Evolutionary conservation across 1,140 invertebrate genomes (phyloP).

Genomic region (Berghia stephanieae): DNA sequence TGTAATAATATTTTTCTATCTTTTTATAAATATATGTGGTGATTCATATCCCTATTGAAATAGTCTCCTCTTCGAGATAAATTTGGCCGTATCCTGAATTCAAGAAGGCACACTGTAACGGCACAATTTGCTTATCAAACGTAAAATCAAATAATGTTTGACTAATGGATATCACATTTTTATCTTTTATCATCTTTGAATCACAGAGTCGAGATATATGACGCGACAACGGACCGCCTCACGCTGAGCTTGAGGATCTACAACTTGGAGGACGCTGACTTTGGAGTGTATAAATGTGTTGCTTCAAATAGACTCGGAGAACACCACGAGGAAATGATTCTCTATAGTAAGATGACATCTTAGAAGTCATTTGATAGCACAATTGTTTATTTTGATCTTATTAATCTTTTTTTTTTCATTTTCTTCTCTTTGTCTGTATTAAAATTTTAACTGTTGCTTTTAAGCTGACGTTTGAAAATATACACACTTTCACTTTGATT

Average conservation of each 20-base stretch:
- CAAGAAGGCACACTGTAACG: background rate
- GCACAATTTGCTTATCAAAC: background rate
- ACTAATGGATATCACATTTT: background rate
- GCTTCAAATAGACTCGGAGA: conserved; percentile 87
- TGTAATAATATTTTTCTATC: no score
- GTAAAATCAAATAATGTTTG: background rate
- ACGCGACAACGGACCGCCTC: conserved; percentile 74
- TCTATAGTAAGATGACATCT: conserved; percentile 79
- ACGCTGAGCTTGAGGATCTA: conserved; percentile 84
- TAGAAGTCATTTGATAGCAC: no score
- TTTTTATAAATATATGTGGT: background rate
- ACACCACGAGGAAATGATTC: conserved; percentile 82
- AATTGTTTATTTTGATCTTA: no score
- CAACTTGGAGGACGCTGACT: conserved; percentile 80
- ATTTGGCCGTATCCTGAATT: background rate
- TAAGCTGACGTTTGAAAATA: no score
- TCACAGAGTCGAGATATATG: conserved; percentile 80
- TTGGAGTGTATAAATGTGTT: conserved; percentile 89
- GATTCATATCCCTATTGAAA: background rate
- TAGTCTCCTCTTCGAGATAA: background rate
- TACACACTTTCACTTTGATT: no score
- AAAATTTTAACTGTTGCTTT: no score
- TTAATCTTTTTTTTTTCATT: no score
- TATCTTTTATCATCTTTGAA: conserved; percentile 55
- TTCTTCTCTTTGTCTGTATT: no score